These are phyloP conservation scores for Tetheella fluctuosa DNA, from an alignment of 2,888 invertebrate species.

Conservation along the genomic window DNA sequence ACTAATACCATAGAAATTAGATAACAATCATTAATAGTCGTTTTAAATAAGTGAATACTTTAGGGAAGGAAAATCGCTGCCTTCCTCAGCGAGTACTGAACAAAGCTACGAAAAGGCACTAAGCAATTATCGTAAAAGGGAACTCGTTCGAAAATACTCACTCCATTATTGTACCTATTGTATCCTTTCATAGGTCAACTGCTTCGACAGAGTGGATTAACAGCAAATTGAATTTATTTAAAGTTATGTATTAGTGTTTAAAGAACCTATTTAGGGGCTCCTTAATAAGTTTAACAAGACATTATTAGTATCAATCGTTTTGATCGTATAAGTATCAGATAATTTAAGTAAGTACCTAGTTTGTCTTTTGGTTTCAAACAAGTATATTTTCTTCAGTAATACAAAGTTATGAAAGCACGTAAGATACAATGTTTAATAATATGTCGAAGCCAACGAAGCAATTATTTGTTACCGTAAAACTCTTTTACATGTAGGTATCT, in stretches of 20 bases:
- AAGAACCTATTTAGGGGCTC: background rate
- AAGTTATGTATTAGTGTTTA: background rate
- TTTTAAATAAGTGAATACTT: constrained; percentile 15
- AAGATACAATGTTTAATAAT: too few species aligned
- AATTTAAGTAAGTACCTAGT: too few species aligned
- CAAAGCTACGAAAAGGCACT: constrained; percentile 34
- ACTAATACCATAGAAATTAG: background rate
- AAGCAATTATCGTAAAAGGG: constrained; percentile 64
- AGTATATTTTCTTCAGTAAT: too few species aligned
- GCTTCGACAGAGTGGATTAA: constrained; percentile 42
- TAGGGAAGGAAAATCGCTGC: constrained; percentile 14
- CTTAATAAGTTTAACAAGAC: too few species aligned
- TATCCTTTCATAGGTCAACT: constrained; percentile 50
- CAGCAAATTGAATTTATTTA: constrained; percentile 31
- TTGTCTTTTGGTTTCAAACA: too few species aligned
- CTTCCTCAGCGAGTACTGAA: constrained; percentile 10
- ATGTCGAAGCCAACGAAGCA: too few species aligned
- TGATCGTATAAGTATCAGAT: too few species aligned
- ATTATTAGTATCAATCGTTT: too few species aligned
- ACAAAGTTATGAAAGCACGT: too few species aligned
- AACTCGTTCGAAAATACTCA: constrained; percentile 53
- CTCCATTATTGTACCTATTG: constrained; percentile 51
- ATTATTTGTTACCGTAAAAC: too few species aligned
- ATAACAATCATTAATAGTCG: constrained; percentile 15
- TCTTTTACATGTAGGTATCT: too few species aligned